A percentile compares a stretch with the other conserved stretches of the same genome.
Evolutionary conservation across 2,888 invertebrate species (phyloP).

Genomic region (Apoda limacodes): DNA sequence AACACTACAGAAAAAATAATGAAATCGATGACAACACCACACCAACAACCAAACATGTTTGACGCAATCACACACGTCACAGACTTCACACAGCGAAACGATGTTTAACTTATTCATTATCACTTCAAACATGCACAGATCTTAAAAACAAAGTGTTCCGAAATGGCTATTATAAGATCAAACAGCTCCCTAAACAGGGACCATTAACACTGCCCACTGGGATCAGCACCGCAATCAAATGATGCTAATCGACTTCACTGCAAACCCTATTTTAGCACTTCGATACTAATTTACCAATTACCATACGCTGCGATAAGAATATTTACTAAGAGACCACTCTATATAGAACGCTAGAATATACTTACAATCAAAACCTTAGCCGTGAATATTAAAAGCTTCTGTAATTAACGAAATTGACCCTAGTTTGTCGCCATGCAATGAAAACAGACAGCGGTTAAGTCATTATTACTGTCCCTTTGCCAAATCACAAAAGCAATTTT

Average conservation of each 20-base stretch:
- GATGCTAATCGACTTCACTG: conserved; percentile 44
- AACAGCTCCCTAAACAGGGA: conserved; percentile 43
- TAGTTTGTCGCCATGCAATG: too few species aligned
- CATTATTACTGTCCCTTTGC: conserved; percentile 42
- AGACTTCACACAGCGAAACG: conserved; percentile 24
- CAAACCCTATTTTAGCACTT: conserved; percentile 54
- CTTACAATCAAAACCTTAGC: too few species aligned
- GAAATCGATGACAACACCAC: conserved; percentile 50
- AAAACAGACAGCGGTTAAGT: conserved; percentile 48
- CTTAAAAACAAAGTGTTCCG: conserved; percentile 52
- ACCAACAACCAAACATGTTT: conserved; percentile 36
- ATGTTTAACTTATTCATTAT: conserved; percentile 43
- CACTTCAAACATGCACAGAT: conserved; percentile 49
- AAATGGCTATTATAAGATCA: conserved; percentile 49
- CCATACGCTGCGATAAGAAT: conserved; percentile 30
- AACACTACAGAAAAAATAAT: conserved; percentile 36
- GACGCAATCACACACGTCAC: conserved; percentile 45
- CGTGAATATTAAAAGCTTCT: too few species aligned
- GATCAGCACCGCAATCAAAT: conserved; percentile 43
- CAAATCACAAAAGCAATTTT: conserved; percentile 40
- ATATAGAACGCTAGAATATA: too few species aligned
- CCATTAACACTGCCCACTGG: conserved; percentile 53
- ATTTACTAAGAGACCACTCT: too few species aligned
- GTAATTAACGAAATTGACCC: too few species aligned
- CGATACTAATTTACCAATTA: conserved; percentile 56